A percentile compares a stretch with the other conserved stretches of the same genome.
Conservation (phyloP, 2,888 invertebrate species). For the Cheilosia impressa region DNA sequence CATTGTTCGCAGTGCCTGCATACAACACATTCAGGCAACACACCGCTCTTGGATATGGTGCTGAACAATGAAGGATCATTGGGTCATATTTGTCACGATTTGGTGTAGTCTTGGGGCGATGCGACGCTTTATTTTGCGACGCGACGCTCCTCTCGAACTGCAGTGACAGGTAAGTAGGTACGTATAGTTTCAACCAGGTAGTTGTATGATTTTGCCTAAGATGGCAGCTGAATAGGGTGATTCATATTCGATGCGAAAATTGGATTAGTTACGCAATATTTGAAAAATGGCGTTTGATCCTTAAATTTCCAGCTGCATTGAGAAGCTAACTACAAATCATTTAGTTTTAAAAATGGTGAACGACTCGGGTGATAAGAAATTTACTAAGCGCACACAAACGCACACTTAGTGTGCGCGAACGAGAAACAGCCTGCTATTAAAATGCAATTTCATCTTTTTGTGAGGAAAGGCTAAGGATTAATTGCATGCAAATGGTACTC, state of each 20-base stretch:
- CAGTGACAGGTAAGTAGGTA: conserved; percentile 54
- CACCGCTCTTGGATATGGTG: background rate
- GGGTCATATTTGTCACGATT: conserved; percentile 74
- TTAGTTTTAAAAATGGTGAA: too few species aligned
- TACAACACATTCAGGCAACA: conserved; percentile 21
- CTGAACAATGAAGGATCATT: conserved; percentile 72
- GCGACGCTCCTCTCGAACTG: conserved; percentile 55
- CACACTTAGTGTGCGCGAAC: too few species aligned
- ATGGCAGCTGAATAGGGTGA: conserved; percentile 7
- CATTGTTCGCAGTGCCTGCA: conserved; percentile 51
- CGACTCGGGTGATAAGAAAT: too few species aligned
- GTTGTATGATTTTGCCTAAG: conserved; percentile 11
- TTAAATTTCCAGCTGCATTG: too few species aligned
- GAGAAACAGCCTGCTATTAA: too few species aligned
- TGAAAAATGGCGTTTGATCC: too few species aligned
- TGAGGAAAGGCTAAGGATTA: too few species aligned
- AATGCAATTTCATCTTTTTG: too few species aligned
- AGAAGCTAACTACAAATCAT: too few species aligned
- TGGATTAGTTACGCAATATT: background rate
- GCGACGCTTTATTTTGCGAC: background rate
- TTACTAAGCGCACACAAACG: too few species aligned
- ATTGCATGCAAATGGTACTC: too few species aligned
- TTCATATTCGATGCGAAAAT: conserved; percentile 5
- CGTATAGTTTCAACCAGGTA: background rate
- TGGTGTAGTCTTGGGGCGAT: conserved; percentile 55